Evolutionary conservation across 2,888 invertebrate genomes (phyloP), one percentile per base, ranked within the genome.

Genomic region (Mystacides longicornis): DNA sequence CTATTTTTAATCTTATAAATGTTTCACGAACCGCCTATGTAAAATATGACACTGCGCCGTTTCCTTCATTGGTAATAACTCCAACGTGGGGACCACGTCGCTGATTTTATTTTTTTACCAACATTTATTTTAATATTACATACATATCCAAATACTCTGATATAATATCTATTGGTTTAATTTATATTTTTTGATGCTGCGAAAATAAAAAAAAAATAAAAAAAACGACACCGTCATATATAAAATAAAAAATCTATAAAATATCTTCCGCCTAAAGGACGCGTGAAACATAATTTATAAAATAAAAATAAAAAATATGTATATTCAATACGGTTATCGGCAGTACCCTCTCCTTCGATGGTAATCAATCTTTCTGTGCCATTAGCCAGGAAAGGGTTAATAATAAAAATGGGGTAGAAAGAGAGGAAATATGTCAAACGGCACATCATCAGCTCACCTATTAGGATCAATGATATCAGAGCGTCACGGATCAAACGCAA

Each of bases 81-180:
- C 45, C 54, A 43, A 37, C 49, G 31, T 51, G 54, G 56, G 57
- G 54, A 54, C 20, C n/a, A 51, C 42, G 51, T 55, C 55, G 33
- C 33, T n/a, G 56, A 43, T 51, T 60, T 60, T 58, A n/a, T n/a
- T n/a, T n/a, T n/a, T n/a, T n/a, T 55, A 58, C 56, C 55, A 55
- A 56, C 60, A 53, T 56, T 60, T 60, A 60, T 60, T 60, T n/a
- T 60, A 60, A 60, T 60, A 58, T 58, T 57, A 57, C n/a, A n/a
- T n/a, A n/a, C n/a, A n/a, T n/a, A n/a, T n/a, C n/a, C n/a, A n/a
- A n/a, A n/a, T n/a, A n/a, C n/a, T n/a, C n/a, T n/a, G n/a, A n/a
- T n/a, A n/a, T n/a, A n/a, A n/a, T n/a, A n/a, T n/a, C n/a, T 59
- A 52, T 52, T 51, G 58, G 60, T 58, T 60, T 60, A 60, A 60